phyloP scores from a whole-genome alignment of 2,797 vertebrate genomes.

The Helostoma temminkii region DNA sequence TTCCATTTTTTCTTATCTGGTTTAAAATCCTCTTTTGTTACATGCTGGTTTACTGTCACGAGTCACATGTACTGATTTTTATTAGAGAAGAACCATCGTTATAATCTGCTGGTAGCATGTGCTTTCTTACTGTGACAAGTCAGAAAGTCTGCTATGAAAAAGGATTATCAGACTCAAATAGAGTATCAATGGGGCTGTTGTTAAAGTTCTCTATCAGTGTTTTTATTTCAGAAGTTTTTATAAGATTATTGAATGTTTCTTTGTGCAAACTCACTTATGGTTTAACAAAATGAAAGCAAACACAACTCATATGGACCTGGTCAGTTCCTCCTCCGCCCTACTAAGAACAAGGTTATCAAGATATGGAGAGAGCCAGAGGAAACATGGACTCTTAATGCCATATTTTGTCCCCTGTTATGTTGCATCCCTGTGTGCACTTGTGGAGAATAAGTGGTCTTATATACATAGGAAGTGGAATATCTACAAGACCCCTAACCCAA shows the following conservation, averaged over 20 bases:
- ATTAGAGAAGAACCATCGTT: neutral
- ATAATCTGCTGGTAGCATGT: neutral
- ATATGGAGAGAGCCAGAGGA: slow-evolving; percentile 62
- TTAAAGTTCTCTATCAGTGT: slow-evolving; percentile 29
- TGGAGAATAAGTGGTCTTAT: slow-evolving; percentile 56
- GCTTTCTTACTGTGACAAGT: neutral
- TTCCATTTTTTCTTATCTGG: neutral
- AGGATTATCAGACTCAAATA: neutral
- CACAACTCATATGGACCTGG: slow-evolving; percentile 40
- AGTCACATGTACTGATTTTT: neutral
- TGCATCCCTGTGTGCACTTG: slow-evolving; percentile 50
- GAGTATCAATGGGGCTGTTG: neutral
- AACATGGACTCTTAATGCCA: slow-evolving; percentile 47
- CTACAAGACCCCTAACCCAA: slow-evolving; percentile 63
- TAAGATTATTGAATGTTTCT: slow-evolving; percentile 41
- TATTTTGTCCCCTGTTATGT: slow-evolving; percentile 25
- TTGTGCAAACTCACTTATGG: slow-evolving; percentile 37
- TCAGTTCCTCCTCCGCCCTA: slow-evolving; percentile 66
- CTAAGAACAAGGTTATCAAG: slow-evolving; percentile 74
- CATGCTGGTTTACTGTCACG: neutral
- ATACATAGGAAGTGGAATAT: slow-evolving; percentile 80
- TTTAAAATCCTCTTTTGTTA: neutral
- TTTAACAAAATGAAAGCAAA: slow-evolving; percentile 62
- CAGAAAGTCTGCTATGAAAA: slow-evolving; percentile 9
- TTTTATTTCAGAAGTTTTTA: slow-evolving; percentile 41